Base-by-base conservation (phyloP, 2,797 vertebrate species). In the Pseudomugil gertrudae region DNA sequence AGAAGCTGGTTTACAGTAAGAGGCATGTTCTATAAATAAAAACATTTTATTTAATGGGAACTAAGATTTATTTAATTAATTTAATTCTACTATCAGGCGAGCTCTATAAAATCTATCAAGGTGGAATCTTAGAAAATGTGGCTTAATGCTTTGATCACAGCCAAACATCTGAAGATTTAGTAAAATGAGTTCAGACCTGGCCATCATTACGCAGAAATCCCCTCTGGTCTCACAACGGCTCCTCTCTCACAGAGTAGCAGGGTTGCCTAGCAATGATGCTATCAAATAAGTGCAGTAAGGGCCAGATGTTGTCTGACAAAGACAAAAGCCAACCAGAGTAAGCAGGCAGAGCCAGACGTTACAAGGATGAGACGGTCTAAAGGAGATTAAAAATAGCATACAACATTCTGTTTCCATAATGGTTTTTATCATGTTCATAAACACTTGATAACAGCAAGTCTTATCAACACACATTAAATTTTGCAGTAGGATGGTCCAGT, bases 251-350 rank as follows among this genome's bases (percentile, higher is more conserved):
- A 57, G 23, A 38, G 63, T 54, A 47, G 57, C 57, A 10, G 32
- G 24, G 86, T 90, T 89, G 79, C 84, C 64, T 74, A 59, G 86
- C 79, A 88, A 92, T 85, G 35, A 63, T 53, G 38, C 69, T 62
- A 78, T 81, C 64, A 86, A 82, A 84, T 74, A 75, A 68, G 80
- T n/a, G 74, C 56, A 76, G 50, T 30, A 72, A 80, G 69, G 59
- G 56, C 66, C 79, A 90, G 81, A 86, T 80, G 81, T 80, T 78
- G 65, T 80, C 45, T 57, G 19, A 78, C 74, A 72, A 63, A 65
- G 52, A 76, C 27, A 51, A 85, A 66, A 75, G 53, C 52, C 45
- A 51, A 65, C 23, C 51, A 69, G 69, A 57, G 50, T 38, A 71
- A 19, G 78, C 60, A 81, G 55, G 17, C 35, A 63, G 58, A 82